These are phyloP conservation scores for human DNA, from an alignment of 2,113 vertebrate genomes.

Conservation along the genomic window GRCh38 chrX:7384001-7384500, in stretches of 20 bases:
- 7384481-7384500: fast-evolving
- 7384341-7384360: too few species aligned
- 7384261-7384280: fast-evolving
- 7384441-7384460: not conserved
- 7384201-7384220: too few species aligned
- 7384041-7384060: fast-evolving
- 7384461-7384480: fast-evolving
- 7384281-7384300: not conserved
- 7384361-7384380: fast-evolving
- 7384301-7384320: fast-evolving
- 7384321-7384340: fast-evolving
- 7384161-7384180: not conserved
- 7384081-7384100: fast-evolving
- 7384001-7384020: not conserved
- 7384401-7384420: too few species aligned
- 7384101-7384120: fast-evolving
- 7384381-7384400: too few species aligned
- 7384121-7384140: fast-evolving
- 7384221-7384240: fast-evolving
- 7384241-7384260: not conserved
- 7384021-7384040: fast-evolving
- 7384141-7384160: not conserved
- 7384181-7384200: not conserved
- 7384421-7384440: not conserved
- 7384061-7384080: not conserved